Percentiles rank a stretch among this genome's conserved stretches.
Conservation (phyloP, 2,888 invertebrate species). For the Hirtodrosophila cameraria region DNA sequence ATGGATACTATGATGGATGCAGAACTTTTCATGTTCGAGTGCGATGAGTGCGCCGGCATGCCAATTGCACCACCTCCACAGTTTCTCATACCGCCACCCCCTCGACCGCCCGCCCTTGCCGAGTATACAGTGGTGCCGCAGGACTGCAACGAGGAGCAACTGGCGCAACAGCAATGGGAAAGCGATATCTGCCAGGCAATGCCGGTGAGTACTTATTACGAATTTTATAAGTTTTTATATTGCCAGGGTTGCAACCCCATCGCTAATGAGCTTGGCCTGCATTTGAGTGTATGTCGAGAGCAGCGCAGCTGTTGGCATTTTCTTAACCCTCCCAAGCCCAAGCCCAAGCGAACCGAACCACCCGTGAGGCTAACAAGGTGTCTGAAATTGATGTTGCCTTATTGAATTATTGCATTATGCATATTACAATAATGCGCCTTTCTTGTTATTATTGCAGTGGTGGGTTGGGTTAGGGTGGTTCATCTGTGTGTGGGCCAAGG, state of each 20-base stretch:
- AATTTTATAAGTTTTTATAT: not conserved
- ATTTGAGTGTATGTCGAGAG: no score
- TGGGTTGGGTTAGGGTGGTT: constrained; percentile 1
- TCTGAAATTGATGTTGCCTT: constrained; percentile 68
- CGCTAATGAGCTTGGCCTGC: constrained; percentile 49
- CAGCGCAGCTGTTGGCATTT: constrained; percentile 64
- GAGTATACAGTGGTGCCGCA: constrained; percentile 73
- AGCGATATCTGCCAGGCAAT: constrained; percentile 84
- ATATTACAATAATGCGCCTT: constrained; percentile 48
- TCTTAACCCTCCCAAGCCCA: no score
- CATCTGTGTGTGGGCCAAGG: constrained; percentile 27
- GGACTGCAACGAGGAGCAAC: constrained; percentile 81
- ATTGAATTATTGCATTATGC: constrained; percentile 71
- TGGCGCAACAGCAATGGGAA: constrained; percentile 82
- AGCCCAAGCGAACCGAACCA: no score
- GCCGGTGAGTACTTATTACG: constrained; percentile 83
- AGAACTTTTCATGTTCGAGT: constrained; percentile 81
- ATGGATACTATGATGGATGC: constrained; percentile 71
- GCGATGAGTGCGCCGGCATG: constrained; percentile 83
- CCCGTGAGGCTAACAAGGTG: no score
- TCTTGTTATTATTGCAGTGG: constrained; percentile 23
- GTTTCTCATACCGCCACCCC: constrained; percentile 84
- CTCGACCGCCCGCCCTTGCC: constrained; percentile 82
- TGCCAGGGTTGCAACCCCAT: constrained; percentile 64
- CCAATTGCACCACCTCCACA: constrained; percentile 83